Conservation (phyloP, 2,888 invertebrate genomes). For the Oxytorus armatus region DNA sequence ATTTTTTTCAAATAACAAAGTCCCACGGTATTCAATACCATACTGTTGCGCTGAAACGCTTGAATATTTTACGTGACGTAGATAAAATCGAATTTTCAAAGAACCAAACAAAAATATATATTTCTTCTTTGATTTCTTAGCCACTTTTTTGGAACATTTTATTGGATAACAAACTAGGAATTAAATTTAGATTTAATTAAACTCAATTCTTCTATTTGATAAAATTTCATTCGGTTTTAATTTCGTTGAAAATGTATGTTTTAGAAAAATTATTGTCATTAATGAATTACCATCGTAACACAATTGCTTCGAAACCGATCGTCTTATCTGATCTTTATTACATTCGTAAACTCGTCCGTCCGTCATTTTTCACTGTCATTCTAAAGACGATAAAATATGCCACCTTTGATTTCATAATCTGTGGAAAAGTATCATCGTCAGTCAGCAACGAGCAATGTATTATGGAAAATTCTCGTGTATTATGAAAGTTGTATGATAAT, state of each 20-base stretch:
- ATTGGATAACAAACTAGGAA: too few relatives aligned
- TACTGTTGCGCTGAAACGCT: too few relatives aligned
- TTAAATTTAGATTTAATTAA: too few relatives aligned
- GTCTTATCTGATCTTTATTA: background rate
- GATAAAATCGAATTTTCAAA: too few relatives aligned
- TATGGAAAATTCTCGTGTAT: constrained; percentile 20
- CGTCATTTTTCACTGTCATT: background rate
- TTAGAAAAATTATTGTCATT: background rate
- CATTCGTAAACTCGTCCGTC: background rate
- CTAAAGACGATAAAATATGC: background rate
- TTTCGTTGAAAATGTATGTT: background rate
- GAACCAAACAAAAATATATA: too few relatives aligned
- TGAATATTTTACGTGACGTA: too few relatives aligned
- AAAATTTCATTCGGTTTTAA: background rate
- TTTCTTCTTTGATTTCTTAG: too few relatives aligned
- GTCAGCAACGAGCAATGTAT: background rate
- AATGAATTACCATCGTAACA: background rate
- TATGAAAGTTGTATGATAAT: constrained; percentile 24
- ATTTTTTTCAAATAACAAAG: too few relatives aligned
- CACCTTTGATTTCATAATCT: constrained; percentile 11
- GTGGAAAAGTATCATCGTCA: background rate
- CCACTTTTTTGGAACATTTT: too few relatives aligned
- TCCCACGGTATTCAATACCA: too few relatives aligned
- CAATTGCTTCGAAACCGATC: background rate
- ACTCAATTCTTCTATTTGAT: too few relatives aligned